Conservation (phyloP, 2,888 invertebrate species). For the Agrilus cyanescens region DNA sequence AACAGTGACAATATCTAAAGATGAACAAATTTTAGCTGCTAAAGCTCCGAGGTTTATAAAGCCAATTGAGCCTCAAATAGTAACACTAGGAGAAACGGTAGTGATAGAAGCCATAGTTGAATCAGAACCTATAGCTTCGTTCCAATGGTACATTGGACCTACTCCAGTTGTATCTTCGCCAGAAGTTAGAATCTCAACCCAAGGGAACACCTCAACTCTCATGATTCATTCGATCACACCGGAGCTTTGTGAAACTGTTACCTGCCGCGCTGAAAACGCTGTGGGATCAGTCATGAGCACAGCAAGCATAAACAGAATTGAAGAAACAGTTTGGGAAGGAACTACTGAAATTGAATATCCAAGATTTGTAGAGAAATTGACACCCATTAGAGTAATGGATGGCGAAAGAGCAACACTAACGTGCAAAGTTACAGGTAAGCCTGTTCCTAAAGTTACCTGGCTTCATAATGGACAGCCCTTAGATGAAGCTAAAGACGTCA, state of each 20-base stretch:
- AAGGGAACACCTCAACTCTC: constrained; percentile 68
- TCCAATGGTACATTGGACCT: constrained; percentile 76
- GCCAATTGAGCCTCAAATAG: constrained; percentile 56
- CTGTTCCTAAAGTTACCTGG: constrained; percentile 73
- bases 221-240: constrained; percentile 59
- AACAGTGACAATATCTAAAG: constrained; percentile 63
- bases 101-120: constrained; percentile 67
- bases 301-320: constrained; percentile 54
- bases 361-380: constrained; percentile 59
- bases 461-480: constrained; percentile 60
- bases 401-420: constrained; percentile 70
- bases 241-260: constrained; percentile 63
- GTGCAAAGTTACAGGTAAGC: constrained; percentile 64
- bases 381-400: constrained; percentile 73
- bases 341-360: constrained; percentile 57
- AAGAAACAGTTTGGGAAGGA: constrained; percentile 45
- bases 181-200: constrained; percentile 59
- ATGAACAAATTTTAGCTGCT: constrained; percentile 43
- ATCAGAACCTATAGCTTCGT: constrained; percentile 68
- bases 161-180: constrained; percentile 58
- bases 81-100: constrained; percentile 61
- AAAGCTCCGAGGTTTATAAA: constrained; percentile 65
- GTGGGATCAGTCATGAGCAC: constrained; percentile 82
- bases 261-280: constrained; percentile 82
- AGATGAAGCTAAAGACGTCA: constrained; percentile 65